phyloP scores from a whole-genome alignment of 2,888 invertebrate genomes.

The Pseudococcus jackbeardsleyi region DNA sequence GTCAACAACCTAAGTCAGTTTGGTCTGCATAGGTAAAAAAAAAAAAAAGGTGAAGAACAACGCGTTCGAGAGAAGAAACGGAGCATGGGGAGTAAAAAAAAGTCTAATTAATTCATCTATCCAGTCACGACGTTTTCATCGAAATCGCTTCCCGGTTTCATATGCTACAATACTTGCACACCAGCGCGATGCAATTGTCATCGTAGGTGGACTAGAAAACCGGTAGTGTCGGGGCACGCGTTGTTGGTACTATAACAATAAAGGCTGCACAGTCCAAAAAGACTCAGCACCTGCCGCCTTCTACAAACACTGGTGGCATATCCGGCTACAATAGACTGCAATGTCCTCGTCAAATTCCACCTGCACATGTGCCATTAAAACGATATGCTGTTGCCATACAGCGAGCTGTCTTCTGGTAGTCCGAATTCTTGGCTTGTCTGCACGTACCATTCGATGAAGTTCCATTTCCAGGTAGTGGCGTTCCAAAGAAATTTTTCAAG shows the following conservation, averaged over 20 bases:
- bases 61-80: neutral
- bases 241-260: slow-evolving; percentile 10
- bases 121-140: slow-evolving; percentile 40
- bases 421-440: neutral
- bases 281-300: slow-evolving; percentile 58
- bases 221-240: slow-evolving; percentile 51
- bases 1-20: slow-evolving; percentile 32
- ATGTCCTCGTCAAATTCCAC: slow-evolving; percentile 59
- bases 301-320: slow-evolving; percentile 59
- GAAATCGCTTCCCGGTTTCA: slow-evolving; percentile 40
- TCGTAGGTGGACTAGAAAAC: slow-evolving; percentile 53
- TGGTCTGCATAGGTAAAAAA: neutral
- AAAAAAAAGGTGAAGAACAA: neutral
- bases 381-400: neutral
- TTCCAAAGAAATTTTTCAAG: too few relatives aligned
- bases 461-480: too few relatives aligned
- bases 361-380: slow-evolving; percentile 38
- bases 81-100: neutral
- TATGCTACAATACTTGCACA: neutral
- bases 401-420: neutral
- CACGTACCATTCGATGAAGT: too few relatives aligned
- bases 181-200: slow-evolving; percentile 19
- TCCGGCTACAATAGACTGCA: slow-evolving; percentile 63
- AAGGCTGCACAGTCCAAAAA: slow-evolving; percentile 43
- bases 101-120: slow-evolving; percentile 47